Evolutionary conservation across 2,113 vertebrate species (phyloP), one percentile per base, ranked within the genome.

Genomic region (Myiozetetes cayanensis): DNA sequence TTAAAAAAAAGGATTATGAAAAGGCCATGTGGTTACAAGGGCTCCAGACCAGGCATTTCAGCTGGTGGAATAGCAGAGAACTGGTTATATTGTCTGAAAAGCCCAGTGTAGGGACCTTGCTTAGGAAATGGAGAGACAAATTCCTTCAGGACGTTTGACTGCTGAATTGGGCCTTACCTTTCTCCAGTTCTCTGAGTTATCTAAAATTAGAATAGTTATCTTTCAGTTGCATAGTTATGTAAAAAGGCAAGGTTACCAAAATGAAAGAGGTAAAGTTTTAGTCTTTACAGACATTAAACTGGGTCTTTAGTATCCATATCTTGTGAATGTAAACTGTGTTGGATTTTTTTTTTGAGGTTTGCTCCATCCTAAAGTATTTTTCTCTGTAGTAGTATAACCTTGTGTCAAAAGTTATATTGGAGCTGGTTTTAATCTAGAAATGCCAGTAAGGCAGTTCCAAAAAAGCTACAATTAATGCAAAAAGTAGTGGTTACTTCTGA

Each of bases 71-170:
- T 1, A 33, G 18, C 37, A 44, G 62, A 41, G 41, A 43, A 4
- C 55, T 83, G 28, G 14, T 35, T 2, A 4, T 35, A 2, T 6
- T 49, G 18, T 41, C 31, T 81, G 31, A 62, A 21, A 14, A 41
- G 15, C 9, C 3, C 15, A 8, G 1, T 28, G 3, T 3, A 28
- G 30, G 19, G 7, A 37, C 7, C 6, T 12, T 35, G n/a, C 2
- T 19, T 39, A n/a, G 41, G 49, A 15, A 62, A 14, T 2, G 9
- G 37, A 16, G 27, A 14, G 16, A 24, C 7, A 27, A 22, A 23
- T 70, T 61, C 4, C 58, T 65, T 0, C 21, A 56, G 59, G 43
- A 19, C 13, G 12, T 8, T 30, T 43, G 31, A 6, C 6, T 70
- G 56, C 47, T 73, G 25, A 55, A 13, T 12, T 70, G 37, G 21